Evolutionary conservation across 92 coral and sea anemone genomes (phyloP).

Genomic region (Scolanthus callimorphus): DNA sequence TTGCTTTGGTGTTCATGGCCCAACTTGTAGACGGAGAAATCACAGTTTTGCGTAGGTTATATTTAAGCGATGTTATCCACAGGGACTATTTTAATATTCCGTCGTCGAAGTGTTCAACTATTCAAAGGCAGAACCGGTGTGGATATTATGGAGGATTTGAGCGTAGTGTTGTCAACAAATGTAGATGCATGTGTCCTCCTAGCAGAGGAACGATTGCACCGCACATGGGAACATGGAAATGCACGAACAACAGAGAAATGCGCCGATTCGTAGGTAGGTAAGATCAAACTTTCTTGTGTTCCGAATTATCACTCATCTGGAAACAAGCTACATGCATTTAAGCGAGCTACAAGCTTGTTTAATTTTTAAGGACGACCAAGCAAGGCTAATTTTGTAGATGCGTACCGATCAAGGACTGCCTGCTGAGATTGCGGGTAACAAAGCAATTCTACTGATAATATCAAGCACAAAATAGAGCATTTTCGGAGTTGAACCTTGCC

Average conservation of each 20-base stretch:
- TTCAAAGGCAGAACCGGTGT: constrained; percentile 18
- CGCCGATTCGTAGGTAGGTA: constrained; percentile 13
- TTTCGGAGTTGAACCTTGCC: too few relatives aligned
- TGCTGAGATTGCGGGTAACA: too few relatives aligned
- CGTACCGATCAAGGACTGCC: too few relatives aligned
- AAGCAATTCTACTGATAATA: too few relatives aligned
- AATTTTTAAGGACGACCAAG: too few relatives aligned
- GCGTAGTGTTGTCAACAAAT: constrained; percentile 14
- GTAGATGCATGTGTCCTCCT: constrained; percentile 31
- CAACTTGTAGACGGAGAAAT: not conserved
- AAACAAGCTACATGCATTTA: not conserved
- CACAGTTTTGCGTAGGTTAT: constrained; percentile 22
- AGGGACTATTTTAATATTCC: constrained; percentile 31
- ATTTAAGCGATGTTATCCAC: constrained; percentile 13
- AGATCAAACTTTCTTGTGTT: not conserved
- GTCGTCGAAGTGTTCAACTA: constrained; percentile 15
- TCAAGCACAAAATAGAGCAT: too few relatives aligned
- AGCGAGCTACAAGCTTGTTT: too few relatives aligned
- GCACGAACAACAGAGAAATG: constrained; percentile 9
- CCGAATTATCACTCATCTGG: not conserved
- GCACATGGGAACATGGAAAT: constrained; percentile 8
- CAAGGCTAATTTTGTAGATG: not conserved
- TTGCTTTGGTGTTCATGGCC: not conserved
- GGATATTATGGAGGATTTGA: constrained; percentile 29
- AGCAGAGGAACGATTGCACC: constrained; percentile 11